Base-by-base conservation (phyloP, 2,113 vertebrate species). In the Poecilia latipinna region DNA sequence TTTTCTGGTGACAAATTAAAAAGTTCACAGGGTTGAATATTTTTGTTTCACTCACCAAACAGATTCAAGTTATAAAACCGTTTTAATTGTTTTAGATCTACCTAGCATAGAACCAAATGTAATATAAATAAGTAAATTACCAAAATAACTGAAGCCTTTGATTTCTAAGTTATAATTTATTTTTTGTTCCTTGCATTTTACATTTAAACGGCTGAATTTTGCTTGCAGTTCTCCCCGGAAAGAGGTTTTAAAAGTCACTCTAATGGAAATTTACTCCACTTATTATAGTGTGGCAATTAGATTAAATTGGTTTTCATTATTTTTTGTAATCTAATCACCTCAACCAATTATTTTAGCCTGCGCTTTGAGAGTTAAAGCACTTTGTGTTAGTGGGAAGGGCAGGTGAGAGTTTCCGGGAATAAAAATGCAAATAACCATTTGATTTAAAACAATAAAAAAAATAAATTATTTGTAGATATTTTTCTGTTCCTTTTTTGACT, bases 251-350 rank as follows among this genome's bases (percentile, higher is more conserved):
- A 39, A 15, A 71, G 70, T 44, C 70, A 62, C 31, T 42, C 57
- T 17, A 61, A 71, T 71, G 44, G 28, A 75, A 77, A 77, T 70
- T 10, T 31, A 60, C 65, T 76, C 60, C 12, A 13, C 60, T 79
- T 32, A 37, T 71, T 29, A 37, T 54, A 51, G 70, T 71, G 74
- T 4, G 70, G 62, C 69, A 80, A 65, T 82, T 75, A 84, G 54
- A 4, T 1, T n/a, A 63, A 76, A 29, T 63, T 69, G 15, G 28
- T 76, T 78, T 84, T 77, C 44, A 75, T 81, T 85, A 74, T 62
- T 78, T 71, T 54, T 44, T 32, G 28, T 75, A 79, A 78, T 76
- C 8, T 6, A 79, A 87, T 87, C 72, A 76, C 15, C 44, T 76
- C 26, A 37, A 39, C 70, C 65, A 71, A 37, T 51, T 42, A 66